Percentiles rank a stretch among this genome's conserved stretches.
Conservation (phyloP, 2,797 vertebrate genomes). For the Basileuterus tristriatus region DNA sequence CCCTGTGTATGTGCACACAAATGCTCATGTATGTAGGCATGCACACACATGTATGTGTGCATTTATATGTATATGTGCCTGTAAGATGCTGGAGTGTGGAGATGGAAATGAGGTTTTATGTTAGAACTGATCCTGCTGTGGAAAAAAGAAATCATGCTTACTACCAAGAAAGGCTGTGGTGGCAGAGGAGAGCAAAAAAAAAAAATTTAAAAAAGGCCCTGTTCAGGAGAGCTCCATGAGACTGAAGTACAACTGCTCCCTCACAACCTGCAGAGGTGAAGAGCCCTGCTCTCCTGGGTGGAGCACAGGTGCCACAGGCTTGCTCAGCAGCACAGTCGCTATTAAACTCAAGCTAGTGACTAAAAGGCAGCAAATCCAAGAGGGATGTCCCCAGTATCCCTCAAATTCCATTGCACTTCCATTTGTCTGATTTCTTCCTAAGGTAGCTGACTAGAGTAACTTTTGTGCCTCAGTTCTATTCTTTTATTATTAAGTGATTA, state of each 20-base stretch:
- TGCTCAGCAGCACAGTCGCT: neutral
- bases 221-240: neutral
- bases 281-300: neutral
- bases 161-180: neutral
- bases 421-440: neutral
- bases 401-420: neutral
- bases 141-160: neutral
- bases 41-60: fast-evolving
- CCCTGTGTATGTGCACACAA: fast-evolving
- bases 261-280: neutral
- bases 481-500: neutral
- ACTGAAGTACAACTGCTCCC: neutral
- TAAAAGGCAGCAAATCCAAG: neutral
- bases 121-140: neutral
- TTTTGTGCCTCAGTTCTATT: neutral
- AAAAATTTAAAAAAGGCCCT: neutral
- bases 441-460: neutral
- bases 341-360: neutral
- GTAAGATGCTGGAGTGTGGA: neutral
- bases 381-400: neutral
- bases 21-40: neutral
- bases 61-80: fast-evolving
- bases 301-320: neutral
- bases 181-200: neutral
- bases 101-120: neutral